phyloP scores from a whole-genome alignment of 2,888 invertebrate genomes.

The Drosophila kambysellisi region DNA sequence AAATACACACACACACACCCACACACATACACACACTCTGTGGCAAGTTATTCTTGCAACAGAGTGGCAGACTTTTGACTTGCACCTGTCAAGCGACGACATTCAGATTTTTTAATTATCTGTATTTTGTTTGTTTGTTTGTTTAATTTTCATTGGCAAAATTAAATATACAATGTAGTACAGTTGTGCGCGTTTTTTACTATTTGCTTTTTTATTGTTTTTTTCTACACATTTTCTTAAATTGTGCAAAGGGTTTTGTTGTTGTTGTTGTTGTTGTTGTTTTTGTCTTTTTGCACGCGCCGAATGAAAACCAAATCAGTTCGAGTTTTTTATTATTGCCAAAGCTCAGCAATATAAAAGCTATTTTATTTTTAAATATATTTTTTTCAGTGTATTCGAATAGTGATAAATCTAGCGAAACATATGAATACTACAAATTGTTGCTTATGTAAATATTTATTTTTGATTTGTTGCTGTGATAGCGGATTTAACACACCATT shows the following conservation, averaged over 20 bases:
- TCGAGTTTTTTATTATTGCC: slow-evolving; percentile 33
- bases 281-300: slow-evolving; percentile 66
- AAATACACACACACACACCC: slow-evolving; percentile 21
- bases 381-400: slow-evolving; percentile 29
- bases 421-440: slow-evolving; percentile 20
- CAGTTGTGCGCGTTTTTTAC: slow-evolving; percentile 48
- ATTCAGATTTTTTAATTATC: not conserved
- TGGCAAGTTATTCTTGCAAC: not conserved
- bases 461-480: slow-evolving; percentile 50
- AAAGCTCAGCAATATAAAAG: slow-evolving; percentile 41
- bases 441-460: slow-evolving; percentile 13
- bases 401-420: slow-evolving; percentile 31
- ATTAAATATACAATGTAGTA: slow-evolving; percentile 61
- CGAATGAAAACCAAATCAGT: slow-evolving; percentile 86
- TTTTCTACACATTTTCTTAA: slow-evolving; percentile 16
- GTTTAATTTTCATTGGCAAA: slow-evolving; percentile 70
- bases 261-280: slow-evolving; percentile 45
- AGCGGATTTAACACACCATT: slow-evolving; percentile 80
- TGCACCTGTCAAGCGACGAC: slow-evolving; percentile 8
- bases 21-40: slow-evolving; percentile 12
- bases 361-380: slow-evolving; percentile 2
- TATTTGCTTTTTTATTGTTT: slow-evolving; percentile 9
- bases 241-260: slow-evolving; percentile 41
- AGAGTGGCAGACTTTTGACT: slow-evolving; percentile 10
- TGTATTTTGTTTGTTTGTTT: not conserved